phyloP scores from a whole-genome alignment of 2,888 invertebrate species.

The Caenorhabditis panamensis region DNA sequence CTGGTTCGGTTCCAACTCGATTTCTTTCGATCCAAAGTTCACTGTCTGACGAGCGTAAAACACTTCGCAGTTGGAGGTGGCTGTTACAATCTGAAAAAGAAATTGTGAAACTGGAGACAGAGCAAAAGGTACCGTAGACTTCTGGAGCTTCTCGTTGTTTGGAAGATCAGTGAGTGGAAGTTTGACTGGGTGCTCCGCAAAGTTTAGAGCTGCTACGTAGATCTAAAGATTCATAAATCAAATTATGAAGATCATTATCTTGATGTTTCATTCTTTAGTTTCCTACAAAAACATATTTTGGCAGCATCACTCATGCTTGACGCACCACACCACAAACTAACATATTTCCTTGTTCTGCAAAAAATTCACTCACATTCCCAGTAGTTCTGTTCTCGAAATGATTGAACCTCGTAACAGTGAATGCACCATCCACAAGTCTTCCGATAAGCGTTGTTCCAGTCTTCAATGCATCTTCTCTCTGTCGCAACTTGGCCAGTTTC shows the following conservation, averaged over 20 bases:
- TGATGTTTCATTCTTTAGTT: neutral
- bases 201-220: constrained; percentile 74
- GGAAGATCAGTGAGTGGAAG: constrained; percentile 70
- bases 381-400: constrained; percentile 65
- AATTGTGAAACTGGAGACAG: neutral
- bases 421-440: constrained; percentile 69
- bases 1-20: constrained; percentile 71
- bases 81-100: constrained; percentile 69
- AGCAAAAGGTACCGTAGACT: constrained; percentile 55
- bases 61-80: constrained; percentile 66
- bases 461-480: constrained; percentile 71
- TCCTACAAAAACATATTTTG: too few relatives aligned
- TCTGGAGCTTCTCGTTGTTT: constrained; percentile 54
- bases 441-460: constrained; percentile 65
- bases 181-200: constrained; percentile 64
- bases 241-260: neutral
- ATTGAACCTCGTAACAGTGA: constrained; percentile 75
- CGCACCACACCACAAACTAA: neutral
- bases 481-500: constrained; percentile 72
- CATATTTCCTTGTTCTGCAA: neutral
- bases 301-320: too few relatives aligned
- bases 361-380: constrained; percentile 61
- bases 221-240: constrained; percentile 59
- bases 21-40: constrained; percentile 64
- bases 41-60: constrained; percentile 64